phyloP scores from a whole-genome alignment of 2,113 vertebrate species.

The Coturnix japonica region DNA sequence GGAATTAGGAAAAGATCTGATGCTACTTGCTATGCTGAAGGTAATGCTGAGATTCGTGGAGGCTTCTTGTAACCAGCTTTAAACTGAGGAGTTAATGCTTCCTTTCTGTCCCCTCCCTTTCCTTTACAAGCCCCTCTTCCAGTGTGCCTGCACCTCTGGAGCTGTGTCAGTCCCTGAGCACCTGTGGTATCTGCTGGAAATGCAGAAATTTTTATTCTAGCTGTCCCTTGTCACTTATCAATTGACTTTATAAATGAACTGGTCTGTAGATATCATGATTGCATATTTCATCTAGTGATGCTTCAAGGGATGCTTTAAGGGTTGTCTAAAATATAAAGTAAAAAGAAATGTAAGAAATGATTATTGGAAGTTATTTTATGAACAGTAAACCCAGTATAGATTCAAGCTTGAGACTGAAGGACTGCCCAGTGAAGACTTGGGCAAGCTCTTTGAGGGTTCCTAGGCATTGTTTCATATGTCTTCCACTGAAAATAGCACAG shows the following conservation, averaged over 20 bases:
- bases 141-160: not conserved
- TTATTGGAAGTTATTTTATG: not conserved
- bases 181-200: not conserved
- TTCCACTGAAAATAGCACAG: not conserved
- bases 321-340: not conserved
- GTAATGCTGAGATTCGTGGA: not conserved
- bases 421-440: not conserved
- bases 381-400: not conserved
- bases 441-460: not conserved
- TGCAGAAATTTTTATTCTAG: not conserved
- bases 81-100: not conserved
- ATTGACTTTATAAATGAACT: not conserved
- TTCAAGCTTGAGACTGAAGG: not conserved
- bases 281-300: not conserved
- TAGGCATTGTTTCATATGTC: not conserved
- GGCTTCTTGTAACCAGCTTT: not conserved
- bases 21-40: not conserved
- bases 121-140: not conserved
- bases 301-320: not conserved
- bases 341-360: not conserved
- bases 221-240: not conserved
- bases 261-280: not conserved
- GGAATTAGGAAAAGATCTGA: not conserved
- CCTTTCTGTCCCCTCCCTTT: not conserved
- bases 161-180: not conserved